phyloP scores from a whole-genome alignment of 2,113 vertebrate species.

The Noctilio leporinus region DNA sequence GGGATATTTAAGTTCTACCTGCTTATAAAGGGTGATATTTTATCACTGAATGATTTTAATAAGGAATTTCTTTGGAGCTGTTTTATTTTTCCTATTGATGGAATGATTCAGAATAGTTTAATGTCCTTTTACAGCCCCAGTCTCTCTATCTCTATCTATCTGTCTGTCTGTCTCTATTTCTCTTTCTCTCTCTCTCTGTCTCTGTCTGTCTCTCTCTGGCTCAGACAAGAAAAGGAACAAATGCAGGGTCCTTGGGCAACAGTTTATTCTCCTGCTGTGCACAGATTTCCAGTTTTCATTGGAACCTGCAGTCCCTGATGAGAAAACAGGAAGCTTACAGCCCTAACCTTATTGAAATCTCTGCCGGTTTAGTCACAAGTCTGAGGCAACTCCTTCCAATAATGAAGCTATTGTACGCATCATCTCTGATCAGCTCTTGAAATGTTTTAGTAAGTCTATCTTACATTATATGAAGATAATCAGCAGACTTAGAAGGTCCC shows the following conservation, averaged over 20 bases:
- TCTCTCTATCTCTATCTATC: not conserved
- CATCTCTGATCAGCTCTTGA: conserved; percentile 81
- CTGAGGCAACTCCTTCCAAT: conserved; percentile 73
- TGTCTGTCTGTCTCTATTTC: not conserved
- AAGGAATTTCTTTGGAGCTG: not conserved
- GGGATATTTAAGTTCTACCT: conserved; percentile 53
- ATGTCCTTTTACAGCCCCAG: conserved; percentile 28
- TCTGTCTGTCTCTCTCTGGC: not conserved
- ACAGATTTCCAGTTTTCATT: conserved; percentile 48
- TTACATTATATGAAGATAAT: conserved; percentile 85
- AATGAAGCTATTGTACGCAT: conserved; percentile 81
- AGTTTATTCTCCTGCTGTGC: conserved; percentile 15
- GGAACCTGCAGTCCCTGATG: conserved; percentile 38
- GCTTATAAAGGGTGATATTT: not conserved
- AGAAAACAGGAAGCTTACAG: conserved; percentile 59
- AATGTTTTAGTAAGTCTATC: conserved; percentile 85
- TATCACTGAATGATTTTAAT: conserved; percentile 35
- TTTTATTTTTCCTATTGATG: not conserved
- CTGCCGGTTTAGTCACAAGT: conserved; percentile 62
- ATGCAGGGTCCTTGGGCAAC: not conserved
- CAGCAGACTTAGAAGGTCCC: conserved; percentile 90
- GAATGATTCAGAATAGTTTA: conserved; percentile 43
- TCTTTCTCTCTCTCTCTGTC: too few species aligned
- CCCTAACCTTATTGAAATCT: conserved; percentile 70
- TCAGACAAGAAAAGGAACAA: not conserved